Conservation (phyloP, 2,888 invertebrate genomes). For the Neocrepidodera transversa region DNA sequence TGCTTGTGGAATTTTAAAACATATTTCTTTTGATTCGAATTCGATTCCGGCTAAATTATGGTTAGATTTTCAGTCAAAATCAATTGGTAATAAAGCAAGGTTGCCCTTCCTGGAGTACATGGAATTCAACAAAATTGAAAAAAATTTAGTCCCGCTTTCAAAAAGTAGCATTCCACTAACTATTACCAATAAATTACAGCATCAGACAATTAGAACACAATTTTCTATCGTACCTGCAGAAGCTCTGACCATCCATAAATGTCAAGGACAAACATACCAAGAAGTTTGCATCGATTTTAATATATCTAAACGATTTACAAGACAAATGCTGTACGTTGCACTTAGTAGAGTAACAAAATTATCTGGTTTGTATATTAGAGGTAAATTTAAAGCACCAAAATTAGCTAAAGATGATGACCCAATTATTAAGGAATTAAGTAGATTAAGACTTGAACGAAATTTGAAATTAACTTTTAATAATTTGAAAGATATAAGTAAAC, state of each 20-base stretch:
- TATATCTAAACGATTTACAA: neutral
- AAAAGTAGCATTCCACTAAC: neutral
- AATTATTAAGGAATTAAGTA: neutral
- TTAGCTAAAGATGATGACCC: neutral
- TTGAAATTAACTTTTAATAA: neutral
- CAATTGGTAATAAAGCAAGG: neutral
- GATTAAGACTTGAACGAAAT: neutral
- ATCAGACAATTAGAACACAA: constrained; percentile 25
- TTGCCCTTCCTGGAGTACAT: neutral
- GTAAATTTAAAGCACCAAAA: neutral
- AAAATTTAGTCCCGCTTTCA: neutral
- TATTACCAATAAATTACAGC: neutral
- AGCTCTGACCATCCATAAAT: constrained; percentile 39
- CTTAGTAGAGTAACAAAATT: neutral
- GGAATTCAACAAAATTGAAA: neutral
- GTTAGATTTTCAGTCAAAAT: neutral
- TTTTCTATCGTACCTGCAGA: constrained; percentile 37
- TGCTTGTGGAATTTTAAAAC: too few species aligned
- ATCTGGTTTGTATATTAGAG: neutral
- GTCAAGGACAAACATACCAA: constrained; percentile 35
- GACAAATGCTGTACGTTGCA: neutral
- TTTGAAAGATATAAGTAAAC: neutral
- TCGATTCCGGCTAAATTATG: neutral
- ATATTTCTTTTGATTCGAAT: neutral
- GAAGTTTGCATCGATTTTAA: too few species aligned